A percentile compares a stretch with the other conserved stretches of the same genome.
Conservation (phyloP, 2,797 vertebrate species). For the Cirrhinus mrigala region DNA sequence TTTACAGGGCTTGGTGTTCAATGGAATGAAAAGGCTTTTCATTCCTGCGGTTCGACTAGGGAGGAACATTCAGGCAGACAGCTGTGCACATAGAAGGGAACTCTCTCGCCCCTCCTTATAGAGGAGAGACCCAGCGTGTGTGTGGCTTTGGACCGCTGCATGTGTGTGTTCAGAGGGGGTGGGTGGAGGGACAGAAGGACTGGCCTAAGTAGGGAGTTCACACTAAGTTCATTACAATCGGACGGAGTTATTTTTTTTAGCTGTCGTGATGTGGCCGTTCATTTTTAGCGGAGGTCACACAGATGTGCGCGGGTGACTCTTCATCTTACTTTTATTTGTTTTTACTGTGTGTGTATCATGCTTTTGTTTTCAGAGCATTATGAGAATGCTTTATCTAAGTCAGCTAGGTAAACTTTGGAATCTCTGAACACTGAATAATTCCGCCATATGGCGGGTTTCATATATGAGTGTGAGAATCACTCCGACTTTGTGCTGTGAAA, state of each 20-base stretch:
- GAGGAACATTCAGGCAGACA: slow-evolving; percentile 53
- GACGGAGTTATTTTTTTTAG: slow-evolving; percentile 46
- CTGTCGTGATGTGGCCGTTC: slow-evolving; percentile 27
- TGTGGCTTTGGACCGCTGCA: slow-evolving; percentile 49
- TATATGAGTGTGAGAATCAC: background rate
- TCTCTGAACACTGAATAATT: background rate
- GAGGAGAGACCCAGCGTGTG: slow-evolving; percentile 51
- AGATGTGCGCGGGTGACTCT: slow-evolving; percentile 56
- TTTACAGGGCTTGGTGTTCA: slow-evolving; percentile 49
- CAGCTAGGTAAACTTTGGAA: background rate
- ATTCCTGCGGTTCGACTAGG: slow-evolving; percentile 32
- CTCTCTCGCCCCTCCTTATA: slow-evolving; percentile 21
- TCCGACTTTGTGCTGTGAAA: background rate
- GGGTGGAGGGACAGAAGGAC: slow-evolving; percentile 17
- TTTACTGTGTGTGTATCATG: slow-evolving; percentile 24
- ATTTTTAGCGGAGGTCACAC: slow-evolving; percentile 44
- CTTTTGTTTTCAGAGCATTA: slow-evolving; percentile 19
- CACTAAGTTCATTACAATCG: slow-evolving; percentile 47
- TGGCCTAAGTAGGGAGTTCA: slow-evolving; percentile 49
- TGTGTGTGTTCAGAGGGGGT: slow-evolving; percentile 13
- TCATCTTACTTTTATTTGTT: slow-evolving; percentile 39
- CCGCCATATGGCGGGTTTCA: background rate
- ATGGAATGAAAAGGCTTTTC: slow-evolving; percentile 52
- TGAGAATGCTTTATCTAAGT: slow-evolving; percentile 5
- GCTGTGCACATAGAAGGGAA: slow-evolving; percentile 54